These are phyloP conservation scores for Chaetophractus vellerosus DNA, from an alignment of 2,797 vertebrate genomes.

Conservation along the genomic window DNA sequence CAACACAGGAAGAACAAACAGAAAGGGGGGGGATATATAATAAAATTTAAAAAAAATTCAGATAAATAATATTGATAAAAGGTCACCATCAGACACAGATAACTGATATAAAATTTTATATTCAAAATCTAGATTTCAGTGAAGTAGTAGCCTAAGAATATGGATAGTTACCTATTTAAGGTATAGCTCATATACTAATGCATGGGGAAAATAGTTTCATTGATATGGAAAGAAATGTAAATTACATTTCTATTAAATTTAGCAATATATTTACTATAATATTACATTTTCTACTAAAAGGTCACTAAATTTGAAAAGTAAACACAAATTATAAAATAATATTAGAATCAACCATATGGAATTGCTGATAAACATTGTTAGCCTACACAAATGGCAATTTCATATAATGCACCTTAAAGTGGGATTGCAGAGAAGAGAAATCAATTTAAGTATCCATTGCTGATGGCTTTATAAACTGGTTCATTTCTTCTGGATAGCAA, in stretches of 20 bases:
- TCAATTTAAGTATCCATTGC: background rate
- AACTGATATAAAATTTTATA: background rate
- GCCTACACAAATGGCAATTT: background rate
- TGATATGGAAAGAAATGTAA: background rate
- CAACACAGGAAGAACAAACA: too few relatives aligned
- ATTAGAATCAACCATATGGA: background rate
- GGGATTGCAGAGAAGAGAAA: background rate
- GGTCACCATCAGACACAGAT: background rate
- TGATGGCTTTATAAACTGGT: background rate
- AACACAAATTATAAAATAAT: conserved; percentile 8
- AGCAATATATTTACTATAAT: too few relatives aligned
- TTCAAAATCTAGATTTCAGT: background rate
- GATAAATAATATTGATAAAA: background rate
- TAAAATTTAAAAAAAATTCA: too few relatives aligned
- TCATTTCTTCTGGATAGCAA: conserved; percentile 4
- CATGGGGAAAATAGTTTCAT: background rate
- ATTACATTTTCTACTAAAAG: background rate
- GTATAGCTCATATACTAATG: background rate
- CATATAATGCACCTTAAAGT: background rate
- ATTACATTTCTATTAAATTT: background rate
- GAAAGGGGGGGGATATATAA: too few relatives aligned
- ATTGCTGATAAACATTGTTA: conserved; percentile 8
- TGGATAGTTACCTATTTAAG: background rate
- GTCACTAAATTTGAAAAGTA: background rate
- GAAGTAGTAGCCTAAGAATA: background rate